A percentile compares a stretch with the other conserved stretches of the same genome.
These are phyloP conservation scores for Bicyclus anynana DNA, from an alignment of 1,140 invertebrate species.

Conservation along the genomic window DNA sequence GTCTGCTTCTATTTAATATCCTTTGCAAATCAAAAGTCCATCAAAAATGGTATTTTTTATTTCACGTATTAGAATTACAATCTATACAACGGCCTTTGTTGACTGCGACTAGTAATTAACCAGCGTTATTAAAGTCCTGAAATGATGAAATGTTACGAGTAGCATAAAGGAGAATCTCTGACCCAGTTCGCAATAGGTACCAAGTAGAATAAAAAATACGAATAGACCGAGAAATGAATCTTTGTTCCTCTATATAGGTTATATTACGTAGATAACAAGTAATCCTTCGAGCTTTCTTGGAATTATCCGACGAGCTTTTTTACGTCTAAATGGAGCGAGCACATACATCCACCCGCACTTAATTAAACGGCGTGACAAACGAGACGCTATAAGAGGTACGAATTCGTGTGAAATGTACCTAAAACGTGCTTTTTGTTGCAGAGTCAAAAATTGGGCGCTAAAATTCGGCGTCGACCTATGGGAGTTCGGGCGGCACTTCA, in stretches of 20 bases:
- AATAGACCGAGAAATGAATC: not conserved
- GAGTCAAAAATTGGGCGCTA: constrained; percentile 93
- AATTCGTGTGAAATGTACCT: constrained; percentile 19
- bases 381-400: constrained; percentile 15
- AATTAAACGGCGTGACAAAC: constrained; percentile 30
- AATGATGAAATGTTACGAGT: not conserved
- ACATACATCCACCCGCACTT: constrained; percentile 25
- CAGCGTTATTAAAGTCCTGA: not conserved
- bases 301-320: constrained; percentile 17
- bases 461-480: constrained; percentile 93
- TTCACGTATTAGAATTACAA: too few relatives aligned
- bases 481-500: constrained; percentile 91
- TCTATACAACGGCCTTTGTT: not conserved
- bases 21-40: too few relatives aligned
- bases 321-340: constrained; percentile 12
- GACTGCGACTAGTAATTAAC: not conserved
- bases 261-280: constrained; percentile 1
- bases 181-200: not conserved
- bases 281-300: constrained; percentile 11
- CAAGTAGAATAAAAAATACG: constrained; percentile 4
- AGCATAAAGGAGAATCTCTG: not conserved
- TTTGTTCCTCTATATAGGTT: constrained; percentile 3
- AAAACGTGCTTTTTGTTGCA: constrained; percentile 77
- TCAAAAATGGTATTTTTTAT: too few relatives aligned
- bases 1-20: too few relatives aligned